Evolutionary conservation across 2,888 invertebrate genomes (phyloP).

Genomic region (Pandemis heparana): DNA sequence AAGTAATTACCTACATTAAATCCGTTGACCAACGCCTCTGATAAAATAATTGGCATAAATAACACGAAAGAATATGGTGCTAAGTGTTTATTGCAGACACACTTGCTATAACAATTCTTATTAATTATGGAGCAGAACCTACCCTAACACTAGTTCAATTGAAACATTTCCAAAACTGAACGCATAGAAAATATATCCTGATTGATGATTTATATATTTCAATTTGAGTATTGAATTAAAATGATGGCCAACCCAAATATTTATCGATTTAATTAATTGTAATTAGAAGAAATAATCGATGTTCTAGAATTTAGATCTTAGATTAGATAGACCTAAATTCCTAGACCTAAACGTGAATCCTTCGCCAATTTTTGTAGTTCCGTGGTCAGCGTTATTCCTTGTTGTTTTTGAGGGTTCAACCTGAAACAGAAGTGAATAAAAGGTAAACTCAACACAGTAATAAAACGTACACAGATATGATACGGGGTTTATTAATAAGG

Average conservation of each 20-base stretch:
- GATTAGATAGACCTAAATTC: conserved; percentile 65
- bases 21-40: not conserved
- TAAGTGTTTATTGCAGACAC: conserved; percentile 65
- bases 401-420: conserved; percentile 72
- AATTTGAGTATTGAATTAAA: not conserved
- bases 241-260: not conserved
- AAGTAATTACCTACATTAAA: not conserved
- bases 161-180: conserved; percentile 47
- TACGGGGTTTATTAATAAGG: too few relatives aligned
- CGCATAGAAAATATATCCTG: conserved; percentile 58
- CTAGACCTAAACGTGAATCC: conserved; percentile 69
- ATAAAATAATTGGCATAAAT: not conserved
- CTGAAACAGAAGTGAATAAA: conserved; percentile 54
- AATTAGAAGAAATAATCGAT: not conserved
- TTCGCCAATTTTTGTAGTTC: conserved; percentile 54
- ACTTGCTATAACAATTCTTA: conserved; percentile 55
- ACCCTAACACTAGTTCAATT: conserved; percentile 41
- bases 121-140: conserved; percentile 58
- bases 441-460: too few relatives aligned
- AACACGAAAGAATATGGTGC: conserved; percentile 47
- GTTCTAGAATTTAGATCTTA: conserved; percentile 73
- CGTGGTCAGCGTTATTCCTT: conserved; percentile 59
- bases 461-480: not conserved
- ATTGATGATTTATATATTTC: conserved; percentile 4
- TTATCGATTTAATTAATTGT: not conserved